Conservation (phyloP, 2,113 vertebrate genomes). For the Pterocles orientalis region DNA sequence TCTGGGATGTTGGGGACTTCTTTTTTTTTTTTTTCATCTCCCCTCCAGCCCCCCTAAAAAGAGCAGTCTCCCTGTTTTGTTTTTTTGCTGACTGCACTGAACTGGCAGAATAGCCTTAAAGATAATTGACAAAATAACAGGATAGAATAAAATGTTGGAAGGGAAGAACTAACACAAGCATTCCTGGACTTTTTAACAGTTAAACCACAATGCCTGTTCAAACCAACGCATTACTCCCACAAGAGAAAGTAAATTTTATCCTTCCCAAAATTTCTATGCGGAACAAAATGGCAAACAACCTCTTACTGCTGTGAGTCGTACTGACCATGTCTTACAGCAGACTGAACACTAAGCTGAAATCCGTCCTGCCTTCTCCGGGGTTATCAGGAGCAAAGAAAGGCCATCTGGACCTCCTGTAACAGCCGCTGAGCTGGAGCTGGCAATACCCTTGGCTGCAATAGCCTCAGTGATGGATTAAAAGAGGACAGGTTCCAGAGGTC, state of each 20-base stretch:
- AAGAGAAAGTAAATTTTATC: constrained; percentile 35
- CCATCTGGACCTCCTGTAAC: not conserved
- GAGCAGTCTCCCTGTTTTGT: not conserved
- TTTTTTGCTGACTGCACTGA: constrained; percentile 52
- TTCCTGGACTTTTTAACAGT: constrained; percentile 28
- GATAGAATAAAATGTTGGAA: constrained; percentile 56
- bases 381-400: constrained; percentile 24
- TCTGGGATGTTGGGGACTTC: not conserved
- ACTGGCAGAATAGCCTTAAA: constrained; percentile 29
- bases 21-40: not conserved
- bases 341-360: not conserved
- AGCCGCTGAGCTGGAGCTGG: not conserved
- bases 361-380: not conserved
- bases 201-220: constrained; percentile 39
- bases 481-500: not conserved
- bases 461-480: not conserved
- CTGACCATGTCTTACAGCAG: not conserved
- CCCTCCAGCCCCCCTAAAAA: not conserved
- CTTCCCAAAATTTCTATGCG: not conserved
- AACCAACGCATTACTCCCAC: not conserved
- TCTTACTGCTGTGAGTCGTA: not conserved
- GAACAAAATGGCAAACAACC: constrained; percentile 3
- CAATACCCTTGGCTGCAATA: not conserved
- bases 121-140: constrained; percentile 61
- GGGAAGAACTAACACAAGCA: constrained; percentile 43